Base-by-base conservation (phyloP, 2,888 invertebrate genomes). In the Patella pellucida region DNA sequence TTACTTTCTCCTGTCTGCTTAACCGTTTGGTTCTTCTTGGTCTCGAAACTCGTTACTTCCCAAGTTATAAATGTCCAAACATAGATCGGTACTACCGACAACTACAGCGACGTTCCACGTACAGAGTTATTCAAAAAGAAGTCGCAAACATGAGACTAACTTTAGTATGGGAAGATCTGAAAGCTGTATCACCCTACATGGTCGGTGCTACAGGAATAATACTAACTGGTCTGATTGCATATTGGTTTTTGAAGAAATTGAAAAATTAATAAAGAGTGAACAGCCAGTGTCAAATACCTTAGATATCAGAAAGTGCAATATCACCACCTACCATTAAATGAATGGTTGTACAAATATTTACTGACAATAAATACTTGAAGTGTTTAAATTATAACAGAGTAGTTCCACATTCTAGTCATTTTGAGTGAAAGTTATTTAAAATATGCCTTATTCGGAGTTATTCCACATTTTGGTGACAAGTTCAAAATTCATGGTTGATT, bases 161-260 rank as follows among this genome's bases (percentile, higher is more conserved):
- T 3, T 76, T 87, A 12, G 62, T 85, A 1, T 83, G 84, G 83
- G 86, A 87, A 69, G 86, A 86, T 76, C 27, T 86, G 11, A 87
- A 87, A 76, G 80, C 82, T 12, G 82, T 82, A 0, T 84, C 85
- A 7, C 85, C 87, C 0, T 86, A 84, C 74, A 75, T 87, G 51
- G 80, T 79, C 3, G 81, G 80, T 4, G 81, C 78, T 50, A 74
- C 83, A 1, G 84, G 85, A 15, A 69, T 86, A 11, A 84, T 85
- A 3, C 54, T 81, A 9, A 79, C 79, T 9, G 81, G 77, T 0
- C 83, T 82, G 3, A 74, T 81, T 15, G 82, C 81, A 2, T 83
- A 78, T 72, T 82, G 79, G 77, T 67, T 83, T 31, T 52, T 76
- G 1, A 73, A 75, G 52, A 72, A 54, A 0, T 52, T 76, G 31